Evolutionary conservation across 2,113 vertebrate genomes (phyloP), one percentile per base, ranked within the genome.

Genomic region (crab-eating macaque (Macaca fascicularis)): DNA sequence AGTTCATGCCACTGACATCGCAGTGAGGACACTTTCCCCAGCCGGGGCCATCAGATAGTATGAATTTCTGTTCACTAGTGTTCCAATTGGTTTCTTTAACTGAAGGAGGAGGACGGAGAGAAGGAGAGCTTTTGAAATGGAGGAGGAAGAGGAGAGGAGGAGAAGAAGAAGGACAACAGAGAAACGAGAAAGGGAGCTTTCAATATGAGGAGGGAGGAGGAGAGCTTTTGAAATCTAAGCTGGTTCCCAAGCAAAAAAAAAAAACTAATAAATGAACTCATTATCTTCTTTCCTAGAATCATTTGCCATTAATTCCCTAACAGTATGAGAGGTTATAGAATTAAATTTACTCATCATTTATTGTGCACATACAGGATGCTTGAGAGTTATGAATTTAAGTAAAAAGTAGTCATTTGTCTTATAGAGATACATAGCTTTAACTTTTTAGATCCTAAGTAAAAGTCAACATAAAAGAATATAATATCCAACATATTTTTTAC

Each of bases 281-380:
- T 64, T 74, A 85, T 93, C 55, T 89, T 72, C 86, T 90, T 88
- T 84, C 79, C 78, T 57, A 74, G 93, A 94, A 91, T 85, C 80
- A 25, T 12, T 95, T 76, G 45, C 76, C 40, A 69, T 83, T 90
- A 50, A 89, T 96, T 88, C 64, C 72, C 94, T 83, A 57, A 88
- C 52, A 43, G 8, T 87, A n/a, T 61, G 59, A 55, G 85, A 80
- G 69, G 88, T 86, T 97, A 85, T 38, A 48, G 76, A 95, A 92
- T 96, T 95, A 87, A 94, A 55, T 89, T 89, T 78, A 89, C 74
- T 86, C 94, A 76, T 81, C 72, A 82, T 90, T 95, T 94, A 88
- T 52, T 55, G 52, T 82, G 64, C 57, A 95, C 59, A 86, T 55
- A 55, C 30, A 67, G 43, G 72, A 92, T 93, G 75, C 69, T 92